Percentiles rank a stretch among this genome's conserved stretches.
These are phyloP conservation scores for Ammodytes marinus DNA, from an alignment of 2,113 vertebrate species.

Conservation along the genomic window DNA sequence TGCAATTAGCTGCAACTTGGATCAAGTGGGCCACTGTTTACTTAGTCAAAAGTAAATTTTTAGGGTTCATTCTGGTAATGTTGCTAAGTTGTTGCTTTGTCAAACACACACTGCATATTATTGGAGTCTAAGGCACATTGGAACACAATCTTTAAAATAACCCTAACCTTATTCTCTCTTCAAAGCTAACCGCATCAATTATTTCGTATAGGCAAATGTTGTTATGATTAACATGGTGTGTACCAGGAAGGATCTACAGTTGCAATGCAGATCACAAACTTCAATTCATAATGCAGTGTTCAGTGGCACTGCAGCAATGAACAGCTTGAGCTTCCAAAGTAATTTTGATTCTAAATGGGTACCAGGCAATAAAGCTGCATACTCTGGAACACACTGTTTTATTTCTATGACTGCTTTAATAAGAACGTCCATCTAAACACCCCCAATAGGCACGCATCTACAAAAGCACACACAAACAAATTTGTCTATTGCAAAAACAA, in stretches of 20 bases:
- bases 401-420: conserved; percentile 39
- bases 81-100: background rate
- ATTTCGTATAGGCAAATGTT: conserved; percentile 24
- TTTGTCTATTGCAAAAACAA: conserved; percentile 22
- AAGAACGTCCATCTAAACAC: conserved; percentile 24
- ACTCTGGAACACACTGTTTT: conserved; percentile 35
- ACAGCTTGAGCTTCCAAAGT: conserved; percentile 24
- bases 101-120: conserved; percentile 1
- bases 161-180: background rate
- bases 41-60: background rate
- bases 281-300: conserved; percentile 37
- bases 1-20: conserved; percentile 28
- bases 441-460: conserved; percentile 7
- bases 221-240: background rate
- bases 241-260: background rate
- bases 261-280: conserved; percentile 26
- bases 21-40: conserved; percentile 8
- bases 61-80: conserved; percentile 15
- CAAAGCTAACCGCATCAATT: background rate
- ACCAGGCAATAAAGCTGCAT: conserved; percentile 29
- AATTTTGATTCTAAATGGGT: conserved; percentile 39
- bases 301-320: background rate
- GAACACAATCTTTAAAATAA: background rate
- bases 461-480: conserved; percentile 37
- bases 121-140: background rate